Conservation (phyloP, 2,888 invertebrate species). For the Apamea sordens region DNA sequence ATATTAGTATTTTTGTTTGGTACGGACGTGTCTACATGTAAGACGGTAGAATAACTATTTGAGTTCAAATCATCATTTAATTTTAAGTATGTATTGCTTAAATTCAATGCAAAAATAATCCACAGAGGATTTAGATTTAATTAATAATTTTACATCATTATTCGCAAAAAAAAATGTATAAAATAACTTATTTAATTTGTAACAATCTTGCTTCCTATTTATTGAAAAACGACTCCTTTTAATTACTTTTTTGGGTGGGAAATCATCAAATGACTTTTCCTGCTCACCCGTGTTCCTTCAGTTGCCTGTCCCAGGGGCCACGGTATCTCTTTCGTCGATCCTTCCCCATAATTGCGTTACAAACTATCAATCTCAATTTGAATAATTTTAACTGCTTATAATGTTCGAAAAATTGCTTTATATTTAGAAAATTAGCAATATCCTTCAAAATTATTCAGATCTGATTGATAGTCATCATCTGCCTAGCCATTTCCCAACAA, state of each 20-base stretch:
- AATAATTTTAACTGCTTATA: too few species aligned
- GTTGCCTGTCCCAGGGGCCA: too few species aligned
- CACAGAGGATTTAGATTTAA: not conserved
- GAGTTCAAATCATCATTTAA: conserved; percentile 34
- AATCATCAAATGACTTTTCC: too few species aligned
- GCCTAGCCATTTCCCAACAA: too few species aligned
- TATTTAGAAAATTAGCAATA: too few species aligned
- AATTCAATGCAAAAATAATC: not conserved
- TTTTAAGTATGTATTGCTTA: not conserved
- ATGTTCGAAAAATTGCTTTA: too few species aligned
- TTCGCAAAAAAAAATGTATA: not conserved
- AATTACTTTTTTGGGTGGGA: too few species aligned
- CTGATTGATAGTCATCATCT: too few species aligned
- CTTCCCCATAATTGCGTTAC: not conserved
- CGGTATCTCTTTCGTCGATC: not conserved
- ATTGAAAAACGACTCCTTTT: not conserved
- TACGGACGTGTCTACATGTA: not conserved
- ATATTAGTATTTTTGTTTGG: not conserved
- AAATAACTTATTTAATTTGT: conserved; percentile 3
- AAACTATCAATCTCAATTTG: too few species aligned
- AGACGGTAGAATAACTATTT: conserved; percentile 7
- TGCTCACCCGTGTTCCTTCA: too few species aligned
- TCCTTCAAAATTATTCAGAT: too few species aligned
- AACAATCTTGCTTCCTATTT: not conserved
- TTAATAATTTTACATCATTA: not conserved